Evolutionary conservation across 2,888 invertebrate genomes (phyloP).

Genomic region (Hypolimnas misippus): DNA sequence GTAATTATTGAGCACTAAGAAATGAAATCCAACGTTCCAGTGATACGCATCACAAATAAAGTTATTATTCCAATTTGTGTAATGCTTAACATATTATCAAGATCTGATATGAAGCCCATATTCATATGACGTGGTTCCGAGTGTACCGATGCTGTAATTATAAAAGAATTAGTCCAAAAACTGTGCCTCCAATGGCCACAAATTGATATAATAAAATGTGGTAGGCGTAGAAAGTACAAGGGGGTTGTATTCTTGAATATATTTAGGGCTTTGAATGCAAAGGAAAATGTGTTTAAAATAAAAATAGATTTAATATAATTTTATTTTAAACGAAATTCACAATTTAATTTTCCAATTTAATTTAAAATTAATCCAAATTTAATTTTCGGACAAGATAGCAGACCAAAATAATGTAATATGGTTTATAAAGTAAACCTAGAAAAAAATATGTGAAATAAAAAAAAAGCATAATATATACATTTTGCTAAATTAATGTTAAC

Average conservation of each 20-base stretch:
- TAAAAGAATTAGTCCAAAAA: conserved; percentile 81
- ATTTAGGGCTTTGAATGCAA: conserved; percentile 2
- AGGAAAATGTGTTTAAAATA: neutral
- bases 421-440: no score
- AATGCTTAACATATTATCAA: conserved; percentile 37
- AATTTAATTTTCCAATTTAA: no score
- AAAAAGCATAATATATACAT: no score
- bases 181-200: conserved; percentile 80
- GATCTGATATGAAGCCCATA: conserved; percentile 62
- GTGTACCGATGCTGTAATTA: conserved; percentile 77
- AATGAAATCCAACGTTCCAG: conserved; percentile 13
- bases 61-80: conserved; percentile 37
- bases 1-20: neutral
- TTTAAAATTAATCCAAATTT: no score
- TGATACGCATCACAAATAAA: conserved; percentile 32
- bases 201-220: conserved; percentile 84
- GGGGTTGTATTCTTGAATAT: conserved; percentile 39
- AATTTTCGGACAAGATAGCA: no score
- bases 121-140: conserved; percentile 58
- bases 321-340: no score
- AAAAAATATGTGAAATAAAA: no score
- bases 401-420: no score
- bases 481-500: no score
- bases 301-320: neutral
- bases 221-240: conserved; percentile 47